Conservation (phyloP, 92 coral and sea anemone species). For the Parazoanthus darwini region DNA sequence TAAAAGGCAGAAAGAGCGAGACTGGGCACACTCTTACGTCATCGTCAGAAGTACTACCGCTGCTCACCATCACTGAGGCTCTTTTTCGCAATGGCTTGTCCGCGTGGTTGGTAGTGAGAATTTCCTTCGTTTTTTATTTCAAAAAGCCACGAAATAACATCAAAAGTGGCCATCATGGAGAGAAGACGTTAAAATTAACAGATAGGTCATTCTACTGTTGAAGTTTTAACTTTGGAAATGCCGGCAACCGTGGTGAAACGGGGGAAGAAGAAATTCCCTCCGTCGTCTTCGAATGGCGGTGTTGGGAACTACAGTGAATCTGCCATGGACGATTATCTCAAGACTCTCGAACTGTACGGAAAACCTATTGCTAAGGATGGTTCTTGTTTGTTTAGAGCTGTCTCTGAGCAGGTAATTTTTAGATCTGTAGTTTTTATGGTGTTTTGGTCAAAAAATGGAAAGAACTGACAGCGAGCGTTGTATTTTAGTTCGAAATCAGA, state of each 20-base stretch:
- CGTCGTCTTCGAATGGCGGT: conserved; percentile 53
- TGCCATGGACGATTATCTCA: conserved; percentile 92
- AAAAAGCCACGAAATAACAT: conserved; percentile 10
- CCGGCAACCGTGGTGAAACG: conserved; percentile 80
- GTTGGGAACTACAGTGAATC: conserved; percentile 80
- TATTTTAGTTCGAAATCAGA: not conserved
- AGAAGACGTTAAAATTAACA: not conserved
- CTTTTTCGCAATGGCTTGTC: conserved; percentile 80
- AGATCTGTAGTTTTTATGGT: not conserved
- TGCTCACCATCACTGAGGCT: conserved; percentile 50
- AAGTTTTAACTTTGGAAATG: conserved; percentile 53
- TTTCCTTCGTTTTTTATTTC: conserved; percentile 31
- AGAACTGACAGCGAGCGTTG: not conserved
- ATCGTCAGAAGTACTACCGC: conserved; percentile 56
- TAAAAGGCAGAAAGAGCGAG: not conserved
- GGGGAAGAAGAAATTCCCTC: conserved; percentile 71
- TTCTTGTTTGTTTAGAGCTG: conserved; percentile 98
- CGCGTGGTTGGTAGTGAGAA: conserved; percentile 72
- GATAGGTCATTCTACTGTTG: conserved; percentile 2
- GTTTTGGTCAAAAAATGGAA: conserved; percentile 23
- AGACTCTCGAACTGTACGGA: conserved; percentile 74
- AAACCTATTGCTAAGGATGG: conserved; percentile 99
- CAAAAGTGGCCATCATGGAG: conserved; percentile 30
- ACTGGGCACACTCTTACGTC: conserved; percentile 48
- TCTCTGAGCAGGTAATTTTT: conserved; percentile 91